A percentile compares a stretch with the other conserved stretches of the same genome.
These are phyloP conservation scores for Spinus pinus DNA, from an alignment of 2,797 vertebrate genomes.

Conservation along the genomic window DNA sequence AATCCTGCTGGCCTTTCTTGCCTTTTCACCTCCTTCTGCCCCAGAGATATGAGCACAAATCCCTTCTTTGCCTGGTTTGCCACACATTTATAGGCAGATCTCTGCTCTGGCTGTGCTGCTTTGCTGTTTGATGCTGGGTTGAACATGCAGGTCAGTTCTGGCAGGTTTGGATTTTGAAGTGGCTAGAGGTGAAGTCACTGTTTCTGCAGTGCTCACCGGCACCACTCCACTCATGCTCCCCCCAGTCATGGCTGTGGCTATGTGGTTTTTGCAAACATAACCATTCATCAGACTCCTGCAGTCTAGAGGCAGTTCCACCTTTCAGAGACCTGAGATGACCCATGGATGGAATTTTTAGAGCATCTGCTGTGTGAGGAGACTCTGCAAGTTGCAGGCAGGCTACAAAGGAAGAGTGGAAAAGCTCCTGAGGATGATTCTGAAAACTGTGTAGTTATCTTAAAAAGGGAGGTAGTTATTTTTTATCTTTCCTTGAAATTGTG, in stretches of 20 bases:
- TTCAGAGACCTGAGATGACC: background rate
- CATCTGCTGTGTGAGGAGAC: background rate
- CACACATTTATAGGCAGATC: background rate
- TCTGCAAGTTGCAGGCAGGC: background rate
- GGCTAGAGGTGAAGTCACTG: background rate
- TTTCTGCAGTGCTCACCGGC: accelerated
- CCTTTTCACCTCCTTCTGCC: background rate
- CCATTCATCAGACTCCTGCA: background rate
- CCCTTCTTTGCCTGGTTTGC: background rate
- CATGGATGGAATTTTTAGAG: background rate
- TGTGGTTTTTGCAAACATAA: background rate
- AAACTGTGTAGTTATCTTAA: background rate
- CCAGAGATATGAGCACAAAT: background rate
- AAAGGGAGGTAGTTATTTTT: background rate
- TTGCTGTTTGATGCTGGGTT: background rate
- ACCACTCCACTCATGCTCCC: background rate
- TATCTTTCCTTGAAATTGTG: background rate
- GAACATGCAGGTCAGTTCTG: background rate
- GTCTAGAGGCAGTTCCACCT: background rate
- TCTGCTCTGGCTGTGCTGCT: background rate
- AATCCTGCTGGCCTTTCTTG: background rate
- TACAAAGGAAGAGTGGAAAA: background rate
- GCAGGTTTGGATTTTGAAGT: background rate
- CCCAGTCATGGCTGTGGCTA: accelerated
- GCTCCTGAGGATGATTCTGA: background rate